Evolutionary conservation across 1,140 invertebrate genomes (phyloP).

Genomic region (Euwallacea similis): DNA sequence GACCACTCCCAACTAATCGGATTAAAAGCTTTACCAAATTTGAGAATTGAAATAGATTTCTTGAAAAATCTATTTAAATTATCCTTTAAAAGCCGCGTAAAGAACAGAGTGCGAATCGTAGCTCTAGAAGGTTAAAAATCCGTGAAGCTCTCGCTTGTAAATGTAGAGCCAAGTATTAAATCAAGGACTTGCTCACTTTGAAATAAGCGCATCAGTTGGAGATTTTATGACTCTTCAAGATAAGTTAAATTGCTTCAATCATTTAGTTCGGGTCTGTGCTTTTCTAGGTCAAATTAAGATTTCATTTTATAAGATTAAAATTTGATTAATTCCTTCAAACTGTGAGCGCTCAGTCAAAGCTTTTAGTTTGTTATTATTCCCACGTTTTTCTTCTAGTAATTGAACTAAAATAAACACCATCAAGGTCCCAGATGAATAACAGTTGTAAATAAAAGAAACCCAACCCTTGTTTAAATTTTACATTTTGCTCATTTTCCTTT

Average conservation of each 20-base stretch:
- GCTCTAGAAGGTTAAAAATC: slow-evolving; percentile 9
- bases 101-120: slow-evolving; percentile 5
- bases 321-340: too few relatives aligned
- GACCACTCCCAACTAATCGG: too few relatives aligned
- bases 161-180: slow-evolving; percentile 17
- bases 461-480: too few relatives aligned
- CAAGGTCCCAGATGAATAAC: too few relatives aligned
- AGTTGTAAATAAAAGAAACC: too few relatives aligned
- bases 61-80: neutral
- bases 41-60: slow-evolving; percentile 1
- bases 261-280: neutral
- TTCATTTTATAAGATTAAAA: too few relatives aligned
- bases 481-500: too few relatives aligned
- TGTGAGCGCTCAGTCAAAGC: too few relatives aligned
- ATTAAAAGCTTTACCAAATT: too few relatives aligned
- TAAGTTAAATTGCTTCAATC: slow-evolving; percentile 10
- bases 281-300: neutral
- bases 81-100: slow-evolving; percentile 6
- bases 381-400: too few relatives aligned
- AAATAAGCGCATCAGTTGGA: slow-evolving; percentile 9
- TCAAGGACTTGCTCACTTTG: slow-evolving; percentile 8
- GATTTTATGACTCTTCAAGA: slow-evolving; percentile 2
- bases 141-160: slow-evolving; percentile 14
- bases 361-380: too few relatives aligned
- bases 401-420: too few relatives aligned